phyloP scores from a whole-genome alignment of 2,888 invertebrate genomes.

The Erebia palarica region DNA sequence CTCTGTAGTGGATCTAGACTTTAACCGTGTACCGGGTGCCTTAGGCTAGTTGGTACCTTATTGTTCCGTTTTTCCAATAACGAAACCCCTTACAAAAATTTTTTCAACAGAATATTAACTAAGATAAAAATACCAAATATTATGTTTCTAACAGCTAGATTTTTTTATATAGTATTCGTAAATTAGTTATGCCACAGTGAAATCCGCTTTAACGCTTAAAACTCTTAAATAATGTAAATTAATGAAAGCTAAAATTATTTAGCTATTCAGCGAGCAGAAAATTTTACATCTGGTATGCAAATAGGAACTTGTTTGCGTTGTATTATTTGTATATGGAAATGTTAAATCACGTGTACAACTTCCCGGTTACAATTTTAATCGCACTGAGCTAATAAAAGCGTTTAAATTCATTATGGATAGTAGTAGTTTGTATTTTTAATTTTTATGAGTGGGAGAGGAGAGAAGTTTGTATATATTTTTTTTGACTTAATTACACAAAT shows the following conservation, averaged over 20 bases:
- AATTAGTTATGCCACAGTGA: not conserved
- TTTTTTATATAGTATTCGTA: not conserved
- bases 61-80: too few relatives aligned
- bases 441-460: not conserved
- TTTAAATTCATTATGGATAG: not conserved
- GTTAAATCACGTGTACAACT: conserved; percentile 18
- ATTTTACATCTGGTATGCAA: conserved; percentile 28
- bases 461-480: not conserved
- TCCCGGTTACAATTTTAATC: conserved; percentile 5
- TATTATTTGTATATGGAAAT: conserved; percentile 22
- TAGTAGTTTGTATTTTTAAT: not conserved
- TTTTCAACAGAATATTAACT: too few relatives aligned
- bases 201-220: not conserved
- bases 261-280: conserved; percentile 8
- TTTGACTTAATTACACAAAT: not conserved
- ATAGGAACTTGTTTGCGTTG: conserved; percentile 6
- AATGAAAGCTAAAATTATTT: conserved; percentile 5
- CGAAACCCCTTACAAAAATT: too few relatives aligned
- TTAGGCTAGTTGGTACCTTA: too few relatives aligned
- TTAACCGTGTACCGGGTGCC: too few relatives aligned
- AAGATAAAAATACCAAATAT: too few relatives aligned
- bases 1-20: too few relatives aligned
- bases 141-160: too few relatives aligned
- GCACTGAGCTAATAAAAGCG: conserved; percentile 18
- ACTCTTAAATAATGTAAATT: not conserved